Evolutionary conservation across 23 tunicate genomes (phyloP).

Genomic region (Corella eumyota): DNA sequence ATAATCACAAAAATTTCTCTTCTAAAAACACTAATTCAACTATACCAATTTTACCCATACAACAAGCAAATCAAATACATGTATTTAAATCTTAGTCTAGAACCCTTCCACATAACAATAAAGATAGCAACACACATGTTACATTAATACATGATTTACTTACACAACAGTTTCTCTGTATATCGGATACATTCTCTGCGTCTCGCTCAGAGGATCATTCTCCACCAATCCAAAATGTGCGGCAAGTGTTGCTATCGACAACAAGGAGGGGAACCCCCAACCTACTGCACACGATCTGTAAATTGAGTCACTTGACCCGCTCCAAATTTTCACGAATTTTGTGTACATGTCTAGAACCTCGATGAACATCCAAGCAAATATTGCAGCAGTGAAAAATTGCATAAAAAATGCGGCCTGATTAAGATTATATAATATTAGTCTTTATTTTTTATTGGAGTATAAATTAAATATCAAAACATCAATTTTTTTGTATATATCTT

Average conservation of each 20-base stretch:
- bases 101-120: too few relatives aligned
- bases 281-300: conserved; percentile 37
- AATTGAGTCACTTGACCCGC: conserved; percentile 19
- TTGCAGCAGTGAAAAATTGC: conserved; percentile 58
- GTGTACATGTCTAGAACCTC: conserved; percentile 90
- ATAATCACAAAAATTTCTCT: too few relatives aligned
- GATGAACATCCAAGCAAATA: conserved; percentile 74
- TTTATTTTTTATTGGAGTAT: too few relatives aligned
- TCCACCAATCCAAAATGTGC: conserved; percentile 35
- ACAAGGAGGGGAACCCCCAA: conserved; percentile 58
- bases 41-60: too few relatives aligned
- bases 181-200: conserved; percentile 39
- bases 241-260: conserved; percentile 37
- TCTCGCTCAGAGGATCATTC: neutral
- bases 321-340: conserved; percentile 74
- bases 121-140: too few relatives aligned
- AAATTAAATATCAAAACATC: too few relatives aligned
- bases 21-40: too few relatives aligned
- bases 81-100: too few relatives aligned
- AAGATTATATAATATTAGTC: neutral
- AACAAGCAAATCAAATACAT: too few relatives aligned
- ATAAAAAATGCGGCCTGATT: conserved; percentile 71
- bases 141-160: conserved; percentile 8
- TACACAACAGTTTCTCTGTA: conserved; percentile 49
- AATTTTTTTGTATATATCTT: too few relatives aligned